These are phyloP conservation scores for Labia minor DNA, from an alignment of 2,888 invertebrate species.

Conservation along the genomic window DNA sequence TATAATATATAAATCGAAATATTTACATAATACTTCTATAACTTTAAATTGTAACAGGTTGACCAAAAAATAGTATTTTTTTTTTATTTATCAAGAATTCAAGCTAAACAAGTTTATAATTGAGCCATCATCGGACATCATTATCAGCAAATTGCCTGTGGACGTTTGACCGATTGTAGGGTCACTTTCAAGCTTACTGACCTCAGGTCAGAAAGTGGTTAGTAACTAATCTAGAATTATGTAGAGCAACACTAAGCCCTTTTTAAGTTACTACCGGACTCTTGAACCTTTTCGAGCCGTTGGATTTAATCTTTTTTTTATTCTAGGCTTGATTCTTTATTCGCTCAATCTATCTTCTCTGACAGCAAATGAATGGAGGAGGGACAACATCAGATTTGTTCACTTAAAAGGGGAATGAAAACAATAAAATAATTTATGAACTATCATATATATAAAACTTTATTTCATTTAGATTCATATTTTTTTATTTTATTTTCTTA, in stretches of 20 bases:
- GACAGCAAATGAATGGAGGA: not conserved
- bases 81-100: too few relatives aligned
- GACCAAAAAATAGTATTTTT: not conserved
- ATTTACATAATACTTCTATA: too few relatives aligned
- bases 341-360: not conserved
- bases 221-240: not conserved
- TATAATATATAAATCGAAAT: too few relatives aligned
- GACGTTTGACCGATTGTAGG: constrained; percentile 7
- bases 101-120: not conserved
- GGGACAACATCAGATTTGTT: too few relatives aligned
- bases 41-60: too few relatives aligned
- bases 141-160: not conserved
- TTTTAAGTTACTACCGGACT: not conserved
- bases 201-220: constrained; percentile 8
- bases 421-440: too few relatives aligned
- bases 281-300: not conserved
- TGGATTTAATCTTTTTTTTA: not conserved
- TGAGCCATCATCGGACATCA: constrained; percentile 13
- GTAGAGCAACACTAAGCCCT: not conserved
- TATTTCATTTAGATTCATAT: too few relatives aligned
- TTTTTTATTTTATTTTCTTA: too few relatives aligned
- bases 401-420: too few relatives aligned
- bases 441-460: too few relatives aligned
- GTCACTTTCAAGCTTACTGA: not conserved
- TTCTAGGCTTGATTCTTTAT: not conserved